Percentiles rank a stretch among this genome's conserved stretches.
phyloP scores from a whole-genome alignment of 2,888 invertebrate species.

The Oscheius myriophilus region DNA sequence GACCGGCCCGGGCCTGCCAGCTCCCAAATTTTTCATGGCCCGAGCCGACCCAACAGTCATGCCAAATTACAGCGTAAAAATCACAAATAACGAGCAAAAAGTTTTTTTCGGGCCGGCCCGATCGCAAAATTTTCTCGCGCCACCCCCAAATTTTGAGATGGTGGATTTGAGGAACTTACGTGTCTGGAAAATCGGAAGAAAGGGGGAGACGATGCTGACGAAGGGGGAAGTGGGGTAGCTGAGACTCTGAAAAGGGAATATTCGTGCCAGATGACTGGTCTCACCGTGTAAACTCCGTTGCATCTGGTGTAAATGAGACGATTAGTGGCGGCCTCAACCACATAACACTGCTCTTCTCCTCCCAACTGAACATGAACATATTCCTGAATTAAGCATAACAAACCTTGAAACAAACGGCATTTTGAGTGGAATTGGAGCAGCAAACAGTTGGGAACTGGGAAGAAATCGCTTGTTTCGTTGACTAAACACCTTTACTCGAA shows the following conservation, averaged over 20 bases:
- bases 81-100: no score
- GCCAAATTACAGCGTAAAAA: no score
- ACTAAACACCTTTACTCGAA: slow-evolving; percentile 23
- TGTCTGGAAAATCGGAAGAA: slow-evolving; percentile 48
- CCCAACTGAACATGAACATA: not conserved
- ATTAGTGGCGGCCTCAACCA: slow-evolving; percentile 36
- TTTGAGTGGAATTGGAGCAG: slow-evolving; percentile 45
- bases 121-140: not conserved
- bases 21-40: no score
- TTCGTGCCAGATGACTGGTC: not conserved
- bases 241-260: slow-evolving; percentile 39
- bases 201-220: slow-evolving; percentile 55
- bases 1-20: no score
- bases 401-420: slow-evolving; percentile 54
- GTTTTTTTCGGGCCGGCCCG: no score
- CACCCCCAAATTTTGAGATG: not conserved
- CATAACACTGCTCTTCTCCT: slow-evolving; percentile 42
- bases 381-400: not conserved
- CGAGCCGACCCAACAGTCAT: no score
- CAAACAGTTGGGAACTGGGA: slow-evolving; percentile 54
- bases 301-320: slow-evolving; percentile 57
- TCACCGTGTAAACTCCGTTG: slow-evolving; percentile 56
- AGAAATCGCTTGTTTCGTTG: slow-evolving; percentile 50
- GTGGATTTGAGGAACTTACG: slow-evolving; percentile 19
- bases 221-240: slow-evolving; percentile 50